phyloP scores from a whole-genome alignment of 2,888 invertebrate genomes.

The Mactromeris polynyma region DNA sequence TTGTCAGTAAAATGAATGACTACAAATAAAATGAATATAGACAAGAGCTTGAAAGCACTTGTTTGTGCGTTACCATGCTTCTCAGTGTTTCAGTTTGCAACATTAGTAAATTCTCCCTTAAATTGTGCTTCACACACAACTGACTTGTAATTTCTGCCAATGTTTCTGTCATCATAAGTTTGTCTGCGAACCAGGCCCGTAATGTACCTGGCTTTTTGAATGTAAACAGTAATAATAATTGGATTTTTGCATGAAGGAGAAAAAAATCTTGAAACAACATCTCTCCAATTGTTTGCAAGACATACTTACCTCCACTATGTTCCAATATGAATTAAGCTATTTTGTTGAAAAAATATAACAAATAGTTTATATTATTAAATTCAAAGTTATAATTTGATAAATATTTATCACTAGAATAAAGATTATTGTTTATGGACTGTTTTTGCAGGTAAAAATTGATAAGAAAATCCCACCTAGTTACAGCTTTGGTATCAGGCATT shows the following conservation, averaged over 20 bases:
- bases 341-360: neutral
- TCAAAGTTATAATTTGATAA: neutral
- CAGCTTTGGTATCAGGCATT: constrained; percentile 87
- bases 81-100: neutral
- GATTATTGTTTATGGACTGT: constrained; percentile 6
- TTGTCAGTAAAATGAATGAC: neutral
- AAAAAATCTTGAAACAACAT: no score
- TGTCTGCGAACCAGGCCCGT: neutral
- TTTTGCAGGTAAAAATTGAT: constrained; percentile 76
- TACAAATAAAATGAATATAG: neutral
- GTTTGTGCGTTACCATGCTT: neutral
- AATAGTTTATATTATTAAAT: neutral
- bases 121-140: neutral
- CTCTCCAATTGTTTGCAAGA: neutral
- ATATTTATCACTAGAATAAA: neutral
- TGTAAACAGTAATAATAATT: neutral
- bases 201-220: neutral
- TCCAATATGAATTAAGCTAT: neutral
- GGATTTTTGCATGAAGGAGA: neutral
- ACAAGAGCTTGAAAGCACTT: neutral
- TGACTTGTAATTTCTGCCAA: neutral
- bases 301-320: neutral
- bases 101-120: no score
- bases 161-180: neutral
- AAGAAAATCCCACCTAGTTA: constrained; percentile 83